Evolutionary conservation across 1,140 invertebrate species (phyloP), one percentile per base, ranked within the genome.

Genomic region (Dinothrombium tinctorium): DNA sequence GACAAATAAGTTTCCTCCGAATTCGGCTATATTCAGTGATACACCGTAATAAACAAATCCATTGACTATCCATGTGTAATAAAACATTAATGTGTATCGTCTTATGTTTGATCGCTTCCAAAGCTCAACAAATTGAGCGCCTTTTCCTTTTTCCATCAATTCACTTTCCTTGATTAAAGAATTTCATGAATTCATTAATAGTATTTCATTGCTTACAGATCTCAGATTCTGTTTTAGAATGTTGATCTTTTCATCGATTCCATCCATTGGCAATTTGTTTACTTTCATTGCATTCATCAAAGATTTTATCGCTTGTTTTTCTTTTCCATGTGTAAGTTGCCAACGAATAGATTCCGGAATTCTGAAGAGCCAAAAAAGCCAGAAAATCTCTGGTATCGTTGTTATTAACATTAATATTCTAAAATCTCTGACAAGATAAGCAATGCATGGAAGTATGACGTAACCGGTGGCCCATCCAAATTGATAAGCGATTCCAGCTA

Each of bases 391-490:
- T 5, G 21, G 7, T 2, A 25, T n/a, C n/a, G 26, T 28, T 28
- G 26, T 28, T 28, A 28, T 28, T n/a, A 7, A 28, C 7, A 28
- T 8, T n/a, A 28, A 8, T 28, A 28, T 28, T n/a, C 73, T 62
- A 78, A 78, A 84, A 46, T 81, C 66, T 20, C 62, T 63, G 17
- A 83, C 63, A 23, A 69, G 66, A 55, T 73, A 77, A 2, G 73
- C 76, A 51, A 77, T 70, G 1, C 57, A 61, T 4, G 73, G 71
- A 2, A 73, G 72, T 28, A 75, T 56, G 53, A 79, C 68, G 41
- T 75, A 75, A 23, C 77, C 78, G 20, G 68, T 51, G 0, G 75
- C 74, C 58, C 81, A 84, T 54, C 78, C 77, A 57, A 74, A 66
- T 59, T 44, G 41, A 76, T 73, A 48, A 69, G 71, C 7, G 73